Conservation (phyloP, 2,113 vertebrate species). For the Helogale parvula region DNA sequence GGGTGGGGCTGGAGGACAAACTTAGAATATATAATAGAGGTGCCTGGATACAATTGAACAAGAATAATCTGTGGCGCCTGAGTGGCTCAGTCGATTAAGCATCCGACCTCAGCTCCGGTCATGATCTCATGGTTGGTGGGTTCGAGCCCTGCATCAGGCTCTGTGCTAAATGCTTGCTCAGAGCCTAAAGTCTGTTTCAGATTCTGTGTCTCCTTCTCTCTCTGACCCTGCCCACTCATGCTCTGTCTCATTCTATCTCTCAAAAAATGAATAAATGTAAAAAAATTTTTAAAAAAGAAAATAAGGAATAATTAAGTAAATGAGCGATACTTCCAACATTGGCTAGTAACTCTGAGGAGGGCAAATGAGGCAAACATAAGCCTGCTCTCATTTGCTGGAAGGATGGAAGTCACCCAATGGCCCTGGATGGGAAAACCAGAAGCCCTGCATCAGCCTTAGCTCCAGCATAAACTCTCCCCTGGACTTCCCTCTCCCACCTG, state of each 20-base stretch:
- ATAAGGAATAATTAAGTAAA: not conserved
- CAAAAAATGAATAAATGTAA: too few relatives aligned
- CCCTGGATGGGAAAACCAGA: not conserved
- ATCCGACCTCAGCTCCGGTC: too few relatives aligned
- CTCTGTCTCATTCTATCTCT: too few relatives aligned
- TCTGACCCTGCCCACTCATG: too few relatives aligned
- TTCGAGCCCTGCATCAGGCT: too few relatives aligned
- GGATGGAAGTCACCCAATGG: accelerated
- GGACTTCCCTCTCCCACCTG: not conserved
- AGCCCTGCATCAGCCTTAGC: accelerated
- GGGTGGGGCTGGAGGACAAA: not conserved
- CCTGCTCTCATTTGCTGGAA: not conserved
- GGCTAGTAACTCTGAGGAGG: not conserved
- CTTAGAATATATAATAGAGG: not conserved
- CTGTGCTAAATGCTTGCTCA: too few relatives aligned
- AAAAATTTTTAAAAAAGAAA: too few relatives aligned
- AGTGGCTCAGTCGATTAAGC: too few relatives aligned
- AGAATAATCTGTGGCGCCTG: not conserved
- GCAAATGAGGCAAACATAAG: accelerated
- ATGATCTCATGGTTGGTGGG: too few relatives aligned
- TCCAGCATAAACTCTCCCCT: not conserved
- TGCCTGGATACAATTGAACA: not conserved
- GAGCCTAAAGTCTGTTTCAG: too few relatives aligned
- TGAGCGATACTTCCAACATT: not conserved
- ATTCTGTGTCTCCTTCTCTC: too few relatives aligned